Base-by-base conservation (phyloP, 2,888 invertebrate species). In the Antheraea yamamai region DNA sequence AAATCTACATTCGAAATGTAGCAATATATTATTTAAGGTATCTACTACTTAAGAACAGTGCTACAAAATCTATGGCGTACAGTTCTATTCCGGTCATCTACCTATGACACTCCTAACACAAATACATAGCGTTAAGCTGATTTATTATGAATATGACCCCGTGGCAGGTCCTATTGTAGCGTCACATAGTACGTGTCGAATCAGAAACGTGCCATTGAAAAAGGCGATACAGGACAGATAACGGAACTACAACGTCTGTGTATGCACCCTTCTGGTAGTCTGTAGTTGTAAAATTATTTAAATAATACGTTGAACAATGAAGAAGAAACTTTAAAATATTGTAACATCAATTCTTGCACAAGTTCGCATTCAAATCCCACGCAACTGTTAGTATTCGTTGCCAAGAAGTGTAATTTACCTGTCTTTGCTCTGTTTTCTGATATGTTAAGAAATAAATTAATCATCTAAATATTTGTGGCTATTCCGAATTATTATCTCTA, bases 151-250 rank as follows among this genome's bases (percentile, higher is more conserved):
- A 89, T 89, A 89, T 91, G 91, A 89, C 91, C 91, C 86, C 89
- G 87, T 88, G 89, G 87, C 90, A 89, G 82, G 88, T 89, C 88
- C 92, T 87, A 92, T 92, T 94, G 93, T 92, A 83, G 85, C 78
- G 78, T 79, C 87, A 86, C 87, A 89, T 89, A 88, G 88, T 91
- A 91, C 92, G 94, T 93, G 91, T 91, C 94, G 92, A 94, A 94
- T 94, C 90, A 87, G 91, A 90, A 90, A 89, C 89, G 84, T 85
- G 85, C 85, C 83, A 83, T 90, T 91, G 86, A 88, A 94, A 91
- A 93, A 91, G 94, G 94, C 86, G 89, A 94, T 92, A 91, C 90
- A 81, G 94, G 91, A 85, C 94, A 81, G 79, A 73, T 94, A 95
- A 94, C 94, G 94, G 94, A 79, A 79, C 80, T 81, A 77, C 79